Evolutionary conservation across 2,113 vertebrate genomes (phyloP).

Genomic region (Anseranas semipalmata): DNA sequence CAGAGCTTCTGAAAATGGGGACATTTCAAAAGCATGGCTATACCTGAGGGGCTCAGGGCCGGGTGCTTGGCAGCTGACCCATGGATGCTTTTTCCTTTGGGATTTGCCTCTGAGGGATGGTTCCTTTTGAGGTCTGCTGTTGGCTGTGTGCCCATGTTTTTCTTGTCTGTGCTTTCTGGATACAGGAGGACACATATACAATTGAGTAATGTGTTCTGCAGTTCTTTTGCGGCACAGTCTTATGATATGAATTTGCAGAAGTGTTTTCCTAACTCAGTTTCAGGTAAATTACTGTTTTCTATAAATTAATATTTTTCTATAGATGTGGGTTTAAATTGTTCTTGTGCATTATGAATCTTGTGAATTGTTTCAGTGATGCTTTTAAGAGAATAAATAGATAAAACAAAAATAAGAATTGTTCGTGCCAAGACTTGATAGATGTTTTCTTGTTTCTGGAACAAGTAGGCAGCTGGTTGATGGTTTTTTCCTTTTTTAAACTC

Average conservation of each 20-base stretch:
- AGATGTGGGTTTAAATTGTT: not conserved
- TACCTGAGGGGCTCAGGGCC: not conserved
- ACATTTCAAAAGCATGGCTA: not conserved
- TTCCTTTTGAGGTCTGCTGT: not conserved
- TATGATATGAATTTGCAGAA: not conserved
- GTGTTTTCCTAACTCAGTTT: slow-evolving; percentile 4
- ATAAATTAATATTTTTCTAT: slow-evolving; percentile 25
- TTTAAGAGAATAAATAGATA: slow-evolving; percentile 46
- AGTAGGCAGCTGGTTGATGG: not conserved
- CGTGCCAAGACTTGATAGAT: not conserved
- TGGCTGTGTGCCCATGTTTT: not conserved
- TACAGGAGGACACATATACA: too few relatives aligned
- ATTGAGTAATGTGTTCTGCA: not conserved
- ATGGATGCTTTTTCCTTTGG: not conserved
- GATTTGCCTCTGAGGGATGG: not conserved
- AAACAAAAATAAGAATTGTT: slow-evolving; percentile 26
- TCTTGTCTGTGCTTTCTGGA: too few relatives aligned
- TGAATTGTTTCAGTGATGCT: slow-evolving; percentile 18
- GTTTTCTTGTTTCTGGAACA: slow-evolving; percentile 1
- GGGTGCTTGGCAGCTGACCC: accelerated
- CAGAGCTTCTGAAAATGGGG: not conserved
- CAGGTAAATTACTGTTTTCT: slow-evolving; percentile 34
- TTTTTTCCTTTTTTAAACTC: not conserved
- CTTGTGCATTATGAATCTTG: not conserved
- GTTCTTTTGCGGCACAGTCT: not conserved